A percentile compares a stretch with the other conserved stretches of the same genome.
Evolutionary conservation across 2,113 vertebrate genomes (phyloP).

Genomic region (Cyprinodon tularosa): DNA sequence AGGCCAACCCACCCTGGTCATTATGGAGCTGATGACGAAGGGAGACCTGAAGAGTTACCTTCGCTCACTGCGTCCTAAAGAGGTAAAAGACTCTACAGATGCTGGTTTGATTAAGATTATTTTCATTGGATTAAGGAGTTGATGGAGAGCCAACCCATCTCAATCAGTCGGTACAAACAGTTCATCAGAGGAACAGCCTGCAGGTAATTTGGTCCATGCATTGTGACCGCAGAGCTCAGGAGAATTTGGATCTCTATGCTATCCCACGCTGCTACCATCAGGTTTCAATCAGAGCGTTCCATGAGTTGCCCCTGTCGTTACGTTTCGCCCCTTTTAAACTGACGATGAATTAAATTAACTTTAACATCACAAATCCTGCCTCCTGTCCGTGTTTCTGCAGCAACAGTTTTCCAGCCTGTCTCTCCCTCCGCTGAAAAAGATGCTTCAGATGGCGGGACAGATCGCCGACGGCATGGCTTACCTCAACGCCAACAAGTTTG

Average conservation of each 20-base stretch:
- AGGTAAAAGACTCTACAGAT: constrained; percentile 72
- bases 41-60: constrained; percentile 97
- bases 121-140: background rate
- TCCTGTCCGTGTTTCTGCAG: constrained; percentile 28
- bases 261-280: background rate
- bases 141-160: background rate
- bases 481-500: constrained; percentile 98
- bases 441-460: constrained; percentile 99
- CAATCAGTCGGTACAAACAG: background rate
- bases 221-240: background rate
- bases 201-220: background rate
- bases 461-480: constrained; percentile 98
- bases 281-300: background rate
- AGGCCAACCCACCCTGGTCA: constrained; percentile 96
- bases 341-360: background rate
- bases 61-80: constrained; percentile 90
- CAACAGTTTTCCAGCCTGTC: constrained; percentile 85
- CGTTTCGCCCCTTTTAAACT: background rate
- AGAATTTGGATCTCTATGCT: background rate
- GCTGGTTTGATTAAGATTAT: background rate
- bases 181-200: background rate
- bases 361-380: background rate
- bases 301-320: background rate
- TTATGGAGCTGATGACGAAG: constrained; percentile 98
- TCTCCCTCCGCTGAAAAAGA: constrained; percentile 93